These are phyloP conservation scores for Drosophila mojavensis DNA, from an alignment of 1,140 invertebrate genomes.

Conservation along the genomic window DNA sequence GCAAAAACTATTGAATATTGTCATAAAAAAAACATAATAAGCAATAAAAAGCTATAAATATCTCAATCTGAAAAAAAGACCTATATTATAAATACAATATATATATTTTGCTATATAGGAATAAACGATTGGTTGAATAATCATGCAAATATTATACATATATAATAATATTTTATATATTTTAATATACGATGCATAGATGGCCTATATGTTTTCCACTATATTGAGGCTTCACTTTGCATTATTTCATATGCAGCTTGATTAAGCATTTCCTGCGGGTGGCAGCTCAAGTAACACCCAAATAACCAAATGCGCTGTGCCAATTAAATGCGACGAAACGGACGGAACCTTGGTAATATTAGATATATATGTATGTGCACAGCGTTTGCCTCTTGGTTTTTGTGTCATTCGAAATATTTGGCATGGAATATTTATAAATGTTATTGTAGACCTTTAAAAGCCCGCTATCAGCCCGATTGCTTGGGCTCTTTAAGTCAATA, in stretches of 20 bases:
- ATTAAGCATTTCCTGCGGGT: slow-evolving; percentile 61
- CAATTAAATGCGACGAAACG: slow-evolving; percentile 12
- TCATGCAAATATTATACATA: no score
- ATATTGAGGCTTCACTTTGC: slow-evolving; percentile 11
- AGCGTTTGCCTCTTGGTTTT: background rate
- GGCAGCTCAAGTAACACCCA: slow-evolving; percentile 41
- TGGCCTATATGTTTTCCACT: background rate
- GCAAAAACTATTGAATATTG: no score
- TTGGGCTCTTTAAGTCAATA: slow-evolving; percentile 8
- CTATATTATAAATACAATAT: no score
- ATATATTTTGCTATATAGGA: no score
- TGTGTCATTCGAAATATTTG: background rate
- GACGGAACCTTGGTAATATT: slow-evolving; percentile 30
- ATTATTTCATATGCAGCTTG: slow-evolving; percentile 34
- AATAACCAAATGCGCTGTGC: slow-evolving; percentile 11
- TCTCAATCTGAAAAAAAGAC: no score
- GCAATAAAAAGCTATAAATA: no score
- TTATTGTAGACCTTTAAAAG: background rate
- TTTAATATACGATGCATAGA: no score
- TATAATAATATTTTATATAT: no score
- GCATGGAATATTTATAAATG: background rate
- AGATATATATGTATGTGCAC: background rate
- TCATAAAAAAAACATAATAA: no score
- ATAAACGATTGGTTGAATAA: no score
- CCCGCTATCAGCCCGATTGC: slow-evolving; percentile 17